phyloP scores from a whole-genome alignment of 2,113 vertebrate species.

The Neogobius melanostomus region DNA sequence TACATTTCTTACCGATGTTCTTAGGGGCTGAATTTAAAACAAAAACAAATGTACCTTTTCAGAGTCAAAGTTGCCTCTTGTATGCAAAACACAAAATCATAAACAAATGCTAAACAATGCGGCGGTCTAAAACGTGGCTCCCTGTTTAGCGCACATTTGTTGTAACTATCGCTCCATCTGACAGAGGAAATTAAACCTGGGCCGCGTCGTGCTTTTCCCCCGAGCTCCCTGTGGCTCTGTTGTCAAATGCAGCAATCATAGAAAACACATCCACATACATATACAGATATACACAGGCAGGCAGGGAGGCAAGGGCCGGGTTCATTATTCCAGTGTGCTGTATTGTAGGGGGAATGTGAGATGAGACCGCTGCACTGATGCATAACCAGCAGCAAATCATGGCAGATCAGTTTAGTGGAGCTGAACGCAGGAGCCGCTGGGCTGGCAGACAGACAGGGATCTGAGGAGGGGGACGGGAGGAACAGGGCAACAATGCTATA shows the following conservation, averaged over 20 bases:
- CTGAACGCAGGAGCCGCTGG: conserved; percentile 67
- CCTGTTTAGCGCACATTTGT: conserved; percentile 71
- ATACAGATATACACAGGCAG: conserved; percentile 11
- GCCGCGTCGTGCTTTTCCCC: conserved; percentile 63
- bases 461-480: conserved; percentile 40
- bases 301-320: conserved; percentile 47
- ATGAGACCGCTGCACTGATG: conserved; percentile 75
- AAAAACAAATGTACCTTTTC: conserved; percentile 42
- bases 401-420: conserved; percentile 77
- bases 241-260: conserved; percentile 75
- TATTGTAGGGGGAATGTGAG: conserved; percentile 70
- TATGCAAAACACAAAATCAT: conserved; percentile 27
- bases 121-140: conserved; percentile 47
- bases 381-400: conserved; percentile 75
- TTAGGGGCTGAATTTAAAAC: conserved; percentile 34
- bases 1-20: too few species aligned
- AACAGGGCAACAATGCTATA: conserved; percentile 23
- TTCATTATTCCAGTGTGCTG: conserved; percentile 76
- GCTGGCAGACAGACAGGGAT: conserved; percentile 59
- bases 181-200: conserved; percentile 78
- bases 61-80: conserved; percentile 33
- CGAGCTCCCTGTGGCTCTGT: conserved; percentile 73
- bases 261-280: conserved; percentile 54
- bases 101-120: conserved; percentile 57
- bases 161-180: conserved; percentile 71